Percentiles rank a stretch among this genome's conserved stretches.
Conservation (phyloP, 1,140 invertebrate species). For the Druon quercuslanigerum region DNA sequence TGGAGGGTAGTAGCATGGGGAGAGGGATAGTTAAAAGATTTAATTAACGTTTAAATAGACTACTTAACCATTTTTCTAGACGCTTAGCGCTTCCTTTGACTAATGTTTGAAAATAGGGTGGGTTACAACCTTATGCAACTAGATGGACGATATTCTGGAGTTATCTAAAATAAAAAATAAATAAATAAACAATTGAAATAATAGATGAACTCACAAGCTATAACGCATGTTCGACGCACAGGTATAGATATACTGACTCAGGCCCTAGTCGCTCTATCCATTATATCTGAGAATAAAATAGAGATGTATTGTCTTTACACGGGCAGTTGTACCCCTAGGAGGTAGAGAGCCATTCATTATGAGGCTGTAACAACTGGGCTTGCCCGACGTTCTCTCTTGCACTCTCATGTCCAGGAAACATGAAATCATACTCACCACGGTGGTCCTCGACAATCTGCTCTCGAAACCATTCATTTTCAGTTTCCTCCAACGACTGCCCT, state of each 20-base stretch:
- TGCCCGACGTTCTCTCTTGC: constrained; percentile 1
- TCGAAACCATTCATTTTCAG: constrained; percentile 20
- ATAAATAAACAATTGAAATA: constrained; percentile 14
- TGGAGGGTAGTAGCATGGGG: too few relatives aligned
- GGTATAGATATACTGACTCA: neutral
- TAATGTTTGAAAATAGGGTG: too few relatives aligned
- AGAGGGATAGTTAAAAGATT: neutral
- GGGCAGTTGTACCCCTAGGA: constrained; percentile 2
- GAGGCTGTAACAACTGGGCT: neutral
- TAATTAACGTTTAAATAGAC: too few relatives aligned
- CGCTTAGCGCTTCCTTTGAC: too few relatives aligned
- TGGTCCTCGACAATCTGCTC: constrained; percentile 17
- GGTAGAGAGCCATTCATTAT: constrained; percentile 5
- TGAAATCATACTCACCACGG: constrained; percentile 15
- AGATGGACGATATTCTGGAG: too few relatives aligned
- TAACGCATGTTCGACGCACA: constrained; percentile 7
- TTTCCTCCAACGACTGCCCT: constrained; percentile 15
- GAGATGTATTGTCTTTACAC: constrained; percentile 23
- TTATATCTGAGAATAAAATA: constrained; percentile 18
- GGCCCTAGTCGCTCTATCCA: neutral
- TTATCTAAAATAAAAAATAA: neutral
- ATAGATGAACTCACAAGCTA: neutral
- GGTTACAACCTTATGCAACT: too few relatives aligned
- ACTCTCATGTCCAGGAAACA: neutral
- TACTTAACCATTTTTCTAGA: too few relatives aligned